Evolutionary conservation across 2,888 invertebrate species (phyloP).

Genomic region (Eumacrocentrus americanus): DNA sequence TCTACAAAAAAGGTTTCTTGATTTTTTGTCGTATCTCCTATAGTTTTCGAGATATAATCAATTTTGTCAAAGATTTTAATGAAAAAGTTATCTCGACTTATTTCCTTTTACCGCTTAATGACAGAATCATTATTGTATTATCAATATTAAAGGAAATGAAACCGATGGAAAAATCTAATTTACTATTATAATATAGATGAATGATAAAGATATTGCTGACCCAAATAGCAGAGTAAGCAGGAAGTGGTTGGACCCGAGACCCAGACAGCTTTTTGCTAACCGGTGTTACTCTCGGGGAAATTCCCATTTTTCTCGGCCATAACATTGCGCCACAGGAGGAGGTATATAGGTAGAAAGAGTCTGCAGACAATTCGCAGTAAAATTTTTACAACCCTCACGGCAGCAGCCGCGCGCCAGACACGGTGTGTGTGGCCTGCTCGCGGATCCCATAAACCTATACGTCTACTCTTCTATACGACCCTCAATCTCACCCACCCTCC

Average conservation of each 20-base stretch:
- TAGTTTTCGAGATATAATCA: background rate
- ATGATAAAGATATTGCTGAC: slow-evolving; percentile 39
- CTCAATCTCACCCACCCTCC: slow-evolving; percentile 37
- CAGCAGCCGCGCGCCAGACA: slow-evolving; percentile 50
- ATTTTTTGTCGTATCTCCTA: background rate
- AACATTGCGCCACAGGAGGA: slow-evolving; percentile 41
- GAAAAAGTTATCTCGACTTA: background rate
- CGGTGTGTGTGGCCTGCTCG: slow-evolving; percentile 53
- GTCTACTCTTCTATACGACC: slow-evolving; percentile 36
- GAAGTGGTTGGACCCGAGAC: slow-evolving; percentile 37
- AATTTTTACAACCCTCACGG: slow-evolving; percentile 56
- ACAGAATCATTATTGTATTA: no score
- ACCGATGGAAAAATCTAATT: background rate
- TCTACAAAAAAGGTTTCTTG: no score
- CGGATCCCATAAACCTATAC: slow-evolving; percentile 58
- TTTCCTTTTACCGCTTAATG: background rate
- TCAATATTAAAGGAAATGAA: background rate
- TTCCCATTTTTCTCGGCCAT: slow-evolving; percentile 58
- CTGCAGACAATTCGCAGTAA: slow-evolving; percentile 62
- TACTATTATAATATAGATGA: background rate
- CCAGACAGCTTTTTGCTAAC: slow-evolving; percentile 57
- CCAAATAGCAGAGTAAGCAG: slow-evolving; percentile 37
- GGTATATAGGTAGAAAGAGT: slow-evolving; percentile 39
- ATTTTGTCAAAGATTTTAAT: no score
- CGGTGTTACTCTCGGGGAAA: slow-evolving; percentile 44